Evolutionary conservation across 2,797 vertebrate genomes (phyloP), one percentile per base, ranked within the genome.

Genomic region (Leuciscus waleckii): DNA sequence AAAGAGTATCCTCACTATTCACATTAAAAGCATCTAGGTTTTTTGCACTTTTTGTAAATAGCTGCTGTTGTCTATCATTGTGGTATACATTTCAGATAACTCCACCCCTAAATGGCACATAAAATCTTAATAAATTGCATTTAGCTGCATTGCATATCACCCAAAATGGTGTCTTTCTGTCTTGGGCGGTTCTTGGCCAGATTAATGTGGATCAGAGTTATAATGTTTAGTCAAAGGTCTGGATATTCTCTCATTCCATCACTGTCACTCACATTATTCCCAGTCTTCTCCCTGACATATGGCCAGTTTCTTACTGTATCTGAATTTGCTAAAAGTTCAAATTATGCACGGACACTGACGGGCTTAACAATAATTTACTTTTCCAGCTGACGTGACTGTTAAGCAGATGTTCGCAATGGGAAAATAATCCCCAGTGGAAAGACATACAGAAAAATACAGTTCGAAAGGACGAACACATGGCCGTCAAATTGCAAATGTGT

Each of bases 401-500:
- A 81, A 93, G 90, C 93, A 94, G 93, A 95, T 94, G 93, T 93
- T 91, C 87, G 91, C 79, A 90, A 58, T 91, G 85, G 92, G 90
- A 91, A 88, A 90, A 90, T 90, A 90, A 92, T 90, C 83, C 90
- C 87, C 87, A 43, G 82, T 71, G 69, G 90, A 90, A 69, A 21
- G 71, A 75, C 80, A 7, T 0, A 1, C 0, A 41, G 90, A 92
- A 86, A 63, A 63, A 14, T 29, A 88, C 86, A 91, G 91, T 84
- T 88, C 80, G 77, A 80, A 67, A 79, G 83, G 85, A 93, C 46
- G 89, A 90, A 90, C 90, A 91, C 87, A 92, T 92, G 92, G 90
- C 90, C 87, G 86, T 88, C 86, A 71, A 70, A 32, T 54, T 88
- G 63, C 81, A 87, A 73, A 70, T 88, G 84, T 85, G 81, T 51